These are phyloP conservation scores for Leguminivora glycinivorella DNA, from an alignment of 1,140 invertebrate species.

Conservation along the genomic window DNA sequence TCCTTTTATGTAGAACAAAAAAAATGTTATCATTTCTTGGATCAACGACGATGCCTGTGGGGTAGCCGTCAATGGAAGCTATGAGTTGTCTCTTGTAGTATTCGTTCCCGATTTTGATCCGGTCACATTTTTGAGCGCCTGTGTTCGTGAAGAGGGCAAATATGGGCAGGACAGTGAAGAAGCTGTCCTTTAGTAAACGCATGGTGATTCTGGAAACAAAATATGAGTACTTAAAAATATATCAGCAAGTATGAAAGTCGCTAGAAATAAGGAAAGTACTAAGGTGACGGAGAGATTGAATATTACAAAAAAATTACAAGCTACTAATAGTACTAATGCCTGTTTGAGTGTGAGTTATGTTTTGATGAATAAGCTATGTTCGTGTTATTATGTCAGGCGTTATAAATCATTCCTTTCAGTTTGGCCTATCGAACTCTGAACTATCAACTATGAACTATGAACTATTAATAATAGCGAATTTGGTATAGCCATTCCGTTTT, in stretches of 20 bases:
- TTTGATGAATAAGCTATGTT: no score
- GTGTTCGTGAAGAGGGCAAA: conserved; percentile 29
- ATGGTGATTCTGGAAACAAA: conserved; percentile 40
- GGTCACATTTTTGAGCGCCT: conserved; percentile 58
- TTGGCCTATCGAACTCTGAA: no score
- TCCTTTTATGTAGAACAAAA: conserved; percentile 67
- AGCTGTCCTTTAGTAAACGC: conserved; percentile 32
- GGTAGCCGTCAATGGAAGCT: conserved; percentile 65
- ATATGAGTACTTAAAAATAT: not conserved
- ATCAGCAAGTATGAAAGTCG: not conserved
- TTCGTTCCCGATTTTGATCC: conserved; percentile 62
- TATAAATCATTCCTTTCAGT: no score
- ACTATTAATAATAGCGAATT: no score
- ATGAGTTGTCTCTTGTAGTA: conserved; percentile 67
- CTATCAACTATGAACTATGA: no score
- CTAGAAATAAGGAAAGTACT: no score
- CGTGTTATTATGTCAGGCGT: no score
- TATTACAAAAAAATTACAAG: no score
- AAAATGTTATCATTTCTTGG: conserved; percentile 66
- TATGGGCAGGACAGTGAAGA: conserved; percentile 33
- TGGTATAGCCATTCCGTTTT: no score
- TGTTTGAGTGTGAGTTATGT: no score
- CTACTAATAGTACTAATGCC: no score
- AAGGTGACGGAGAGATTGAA: no score
- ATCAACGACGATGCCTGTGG: conserved; percentile 62